A percentile compares a stretch with the other conserved stretches of the same genome.
These are phyloP conservation scores for Corynorhinus townsendii DNA, from an alignment of 2,113 vertebrate species.

Conservation along the genomic window DNA sequence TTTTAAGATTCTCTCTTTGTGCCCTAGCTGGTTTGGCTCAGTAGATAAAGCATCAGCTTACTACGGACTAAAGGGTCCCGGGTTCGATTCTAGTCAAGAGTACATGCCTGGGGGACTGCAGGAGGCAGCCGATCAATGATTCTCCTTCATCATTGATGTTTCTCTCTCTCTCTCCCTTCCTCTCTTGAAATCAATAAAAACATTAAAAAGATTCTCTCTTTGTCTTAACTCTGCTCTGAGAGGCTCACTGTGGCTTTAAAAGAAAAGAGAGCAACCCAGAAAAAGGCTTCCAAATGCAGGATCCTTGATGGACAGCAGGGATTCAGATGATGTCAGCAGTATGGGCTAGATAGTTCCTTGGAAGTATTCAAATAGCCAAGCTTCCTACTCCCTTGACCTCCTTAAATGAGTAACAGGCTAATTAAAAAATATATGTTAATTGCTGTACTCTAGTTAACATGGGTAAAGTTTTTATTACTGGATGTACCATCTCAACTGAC, in stretches of 20 bases:
- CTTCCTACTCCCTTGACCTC: neutral
- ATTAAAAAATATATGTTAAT: slow-evolving; percentile 37
- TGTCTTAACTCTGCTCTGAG: neutral
- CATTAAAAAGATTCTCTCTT: too few relatives aligned
- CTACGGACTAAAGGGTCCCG: too few relatives aligned
- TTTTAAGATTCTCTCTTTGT: too few relatives aligned
- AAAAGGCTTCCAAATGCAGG: neutral
- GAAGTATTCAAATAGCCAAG: neutral
- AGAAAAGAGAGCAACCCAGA: neutral
- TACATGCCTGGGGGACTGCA: too few relatives aligned
- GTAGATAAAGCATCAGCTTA: too few relatives aligned
- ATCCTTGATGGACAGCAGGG: neutral
- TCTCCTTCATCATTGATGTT: too few relatives aligned
- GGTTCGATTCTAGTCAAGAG: too few relatives aligned
- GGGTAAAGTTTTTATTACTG: slow-evolving; percentile 26
- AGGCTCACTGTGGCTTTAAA: neutral
- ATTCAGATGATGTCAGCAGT: neutral
- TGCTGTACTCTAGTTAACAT: neutral
- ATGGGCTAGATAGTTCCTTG: neutral
- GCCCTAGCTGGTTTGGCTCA: too few relatives aligned
- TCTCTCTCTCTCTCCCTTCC: too few relatives aligned
- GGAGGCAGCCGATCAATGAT: too few relatives aligned
- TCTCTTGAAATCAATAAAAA: too few relatives aligned
- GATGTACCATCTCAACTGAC: neutral
- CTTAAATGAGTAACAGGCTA: neutral